These are phyloP conservation scores for Pyrrhura leucotis DNA, from an alignment of 2,797 vertebrate species.

Conservation along the genomic window DNA sequence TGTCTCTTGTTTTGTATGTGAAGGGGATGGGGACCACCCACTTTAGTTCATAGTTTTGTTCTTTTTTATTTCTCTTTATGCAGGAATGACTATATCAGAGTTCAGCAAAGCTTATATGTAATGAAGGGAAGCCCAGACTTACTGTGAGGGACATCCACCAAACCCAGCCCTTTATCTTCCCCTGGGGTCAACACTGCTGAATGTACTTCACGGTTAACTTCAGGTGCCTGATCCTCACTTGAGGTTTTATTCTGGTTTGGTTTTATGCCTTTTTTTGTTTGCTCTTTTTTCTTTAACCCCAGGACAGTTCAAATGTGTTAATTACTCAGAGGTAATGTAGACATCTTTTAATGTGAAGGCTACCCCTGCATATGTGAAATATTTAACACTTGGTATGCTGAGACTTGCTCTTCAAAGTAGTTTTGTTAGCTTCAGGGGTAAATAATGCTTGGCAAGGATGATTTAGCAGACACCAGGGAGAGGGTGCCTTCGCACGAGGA, in stretches of 20 bases:
- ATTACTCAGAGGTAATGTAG: constrained; percentile 9
- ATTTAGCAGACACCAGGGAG: constrained; percentile 21
- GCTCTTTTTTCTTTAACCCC: neutral
- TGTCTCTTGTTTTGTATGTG: accelerated
- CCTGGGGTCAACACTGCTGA: neutral
- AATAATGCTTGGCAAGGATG: constrained; percentile 58
- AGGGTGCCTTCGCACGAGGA: constrained; percentile 11
- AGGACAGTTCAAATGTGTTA: constrained; percentile 42
- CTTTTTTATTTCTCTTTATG: neutral
- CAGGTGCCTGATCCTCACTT: neutral
- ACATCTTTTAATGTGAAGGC: constrained; percentile 56
- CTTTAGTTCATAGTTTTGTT: neutral
- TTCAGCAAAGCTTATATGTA: neutral
- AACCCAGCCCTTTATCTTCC: neutral
- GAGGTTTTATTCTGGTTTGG: neutral
- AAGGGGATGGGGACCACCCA: accelerated
- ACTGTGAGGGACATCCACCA: neutral
- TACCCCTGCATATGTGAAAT: constrained; percentile 38
- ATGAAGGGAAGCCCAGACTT: neutral
- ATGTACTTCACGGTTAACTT: neutral
- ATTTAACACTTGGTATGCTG: constrained; percentile 65
- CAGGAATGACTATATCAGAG: neutral
- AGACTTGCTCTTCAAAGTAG: constrained; percentile 67
- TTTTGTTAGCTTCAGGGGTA: constrained; percentile 56
- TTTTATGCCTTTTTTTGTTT: neutral